phyloP scores from a whole-genome alignment of 2,797 vertebrate genomes.

The Tokudaia tokunoshimensis region DNA sequence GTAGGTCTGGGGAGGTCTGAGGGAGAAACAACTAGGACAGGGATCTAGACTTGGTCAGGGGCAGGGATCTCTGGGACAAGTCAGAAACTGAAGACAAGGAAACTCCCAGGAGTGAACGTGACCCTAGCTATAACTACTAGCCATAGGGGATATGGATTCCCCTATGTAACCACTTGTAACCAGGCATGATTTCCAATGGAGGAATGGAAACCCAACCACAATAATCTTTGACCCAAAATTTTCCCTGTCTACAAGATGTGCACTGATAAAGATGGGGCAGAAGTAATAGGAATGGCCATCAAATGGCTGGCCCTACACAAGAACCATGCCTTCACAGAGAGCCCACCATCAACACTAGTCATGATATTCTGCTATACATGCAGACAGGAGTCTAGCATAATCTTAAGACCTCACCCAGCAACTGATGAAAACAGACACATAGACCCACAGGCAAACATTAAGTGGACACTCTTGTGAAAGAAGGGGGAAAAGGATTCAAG shows the following conservation, averaged over 20 bases:
- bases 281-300: neutral
- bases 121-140: neutral
- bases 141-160: neutral
- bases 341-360: neutral
- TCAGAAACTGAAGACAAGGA: neutral
- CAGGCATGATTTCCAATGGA: neutral
- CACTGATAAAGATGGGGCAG: neutral
- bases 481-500: neutral
- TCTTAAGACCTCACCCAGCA: neutral
- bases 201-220: neutral
- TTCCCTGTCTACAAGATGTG: neutral
- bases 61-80: neutral
- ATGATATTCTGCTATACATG: neutral
- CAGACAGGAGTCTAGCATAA: neutral
- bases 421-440: neutral
- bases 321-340: neutral
- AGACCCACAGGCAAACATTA: neutral
- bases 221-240: neutral
- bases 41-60: neutral
- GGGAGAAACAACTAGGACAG: neutral
- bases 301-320: neutral
- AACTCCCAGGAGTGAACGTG: neutral
- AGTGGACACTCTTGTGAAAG: neutral
- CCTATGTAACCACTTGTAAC: neutral
- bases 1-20: neutral